Conservation (phyloP, 2,113 vertebrate genomes). For the Stigmatopora argus region DNA sequence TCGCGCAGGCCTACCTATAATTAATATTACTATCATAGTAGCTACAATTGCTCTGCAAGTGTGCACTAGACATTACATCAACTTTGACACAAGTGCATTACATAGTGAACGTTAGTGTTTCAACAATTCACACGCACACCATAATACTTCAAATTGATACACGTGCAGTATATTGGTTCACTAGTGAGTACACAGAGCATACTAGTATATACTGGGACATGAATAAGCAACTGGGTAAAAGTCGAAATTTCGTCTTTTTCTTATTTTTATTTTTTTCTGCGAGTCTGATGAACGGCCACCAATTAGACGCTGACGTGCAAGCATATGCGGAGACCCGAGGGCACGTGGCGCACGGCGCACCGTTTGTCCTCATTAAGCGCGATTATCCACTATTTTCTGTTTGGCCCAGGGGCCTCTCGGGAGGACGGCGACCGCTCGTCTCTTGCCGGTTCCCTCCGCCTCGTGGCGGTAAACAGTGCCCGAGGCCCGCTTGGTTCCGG, state of each 20-base stretch:
- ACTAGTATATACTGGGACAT: too few relatives aligned
- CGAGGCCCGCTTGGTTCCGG: conserved; percentile 30
- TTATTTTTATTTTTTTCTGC: neutral
- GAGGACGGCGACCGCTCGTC: conserved; percentile 37
- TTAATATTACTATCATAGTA: too few relatives aligned
- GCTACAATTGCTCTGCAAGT: too few relatives aligned
- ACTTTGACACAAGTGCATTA: too few relatives aligned
- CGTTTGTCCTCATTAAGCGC: conserved; percentile 43
- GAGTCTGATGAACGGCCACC: neutral
- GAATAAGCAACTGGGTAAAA: neutral
- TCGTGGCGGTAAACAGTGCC: conserved; percentile 50
- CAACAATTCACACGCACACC: too few relatives aligned
- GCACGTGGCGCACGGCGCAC: conserved; percentile 41
- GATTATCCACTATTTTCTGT: conserved; percentile 43
- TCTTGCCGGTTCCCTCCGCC: conserved; percentile 2
- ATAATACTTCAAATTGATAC: too few relatives aligned
- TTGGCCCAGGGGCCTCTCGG: conserved; percentile 31
- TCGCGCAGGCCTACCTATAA: too few relatives aligned
- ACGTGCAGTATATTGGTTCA: too few relatives aligned
- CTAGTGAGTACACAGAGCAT: too few relatives aligned
- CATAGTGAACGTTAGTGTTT: too few relatives aligned
- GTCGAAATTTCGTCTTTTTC: neutral
- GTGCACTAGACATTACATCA: too few relatives aligned
- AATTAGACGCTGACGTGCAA: conserved; percentile 26
- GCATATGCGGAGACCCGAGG: conserved; percentile 38